Evolutionary conservation across 1,140 invertebrate species (phyloP).

Genomic region (Formica selysi): DNA sequence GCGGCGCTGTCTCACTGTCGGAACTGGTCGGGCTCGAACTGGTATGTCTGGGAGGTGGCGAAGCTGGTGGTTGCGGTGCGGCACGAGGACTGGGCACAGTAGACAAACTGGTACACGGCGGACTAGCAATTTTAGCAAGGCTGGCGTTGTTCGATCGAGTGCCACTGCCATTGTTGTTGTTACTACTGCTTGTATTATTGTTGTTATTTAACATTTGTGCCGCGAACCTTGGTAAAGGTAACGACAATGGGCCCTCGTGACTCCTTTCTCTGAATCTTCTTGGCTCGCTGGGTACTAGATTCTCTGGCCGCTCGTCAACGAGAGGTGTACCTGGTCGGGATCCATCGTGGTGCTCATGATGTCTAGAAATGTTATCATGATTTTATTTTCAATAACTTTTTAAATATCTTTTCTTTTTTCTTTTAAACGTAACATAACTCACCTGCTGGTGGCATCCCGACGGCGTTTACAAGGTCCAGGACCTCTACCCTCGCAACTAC

Average conservation of each 20-base stretch:
- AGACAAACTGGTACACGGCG: conserved; percentile 77
- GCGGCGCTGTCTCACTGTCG: conserved; percentile 86
- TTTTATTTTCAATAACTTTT: conserved; percentile 11
- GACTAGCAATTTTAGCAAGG: conserved; percentile 81
- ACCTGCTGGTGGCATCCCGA: conserved; percentile 82
- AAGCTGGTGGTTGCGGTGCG: conserved; percentile 87
- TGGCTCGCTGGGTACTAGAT: conserved; percentile 90
- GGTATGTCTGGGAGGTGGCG: conserved; percentile 87
- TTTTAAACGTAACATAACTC: conserved; percentile 1
- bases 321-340: conserved; percentile 93
- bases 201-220: conserved; percentile 89
- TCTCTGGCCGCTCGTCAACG: conserved; percentile 93
- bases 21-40: conserved; percentile 89
- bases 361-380: conserved; percentile 69
- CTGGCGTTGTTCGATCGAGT: conserved; percentile 65
- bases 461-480: conserved; percentile 85
- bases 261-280: conserved; percentile 89
- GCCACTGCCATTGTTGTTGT: conserved; percentile 70
- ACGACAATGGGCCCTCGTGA: conserved; percentile 90
- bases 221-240: conserved; percentile 95
- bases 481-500: conserved; percentile 85
- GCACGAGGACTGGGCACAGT: conserved; percentile 82
- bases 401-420: not conserved
- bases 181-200: conserved; percentile 78
- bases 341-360: conserved; percentile 88